These are phyloP conservation scores for Cheirogaleus major DNA, from an alignment of 2,797 vertebrate species.

Conservation along the genomic window DNA sequence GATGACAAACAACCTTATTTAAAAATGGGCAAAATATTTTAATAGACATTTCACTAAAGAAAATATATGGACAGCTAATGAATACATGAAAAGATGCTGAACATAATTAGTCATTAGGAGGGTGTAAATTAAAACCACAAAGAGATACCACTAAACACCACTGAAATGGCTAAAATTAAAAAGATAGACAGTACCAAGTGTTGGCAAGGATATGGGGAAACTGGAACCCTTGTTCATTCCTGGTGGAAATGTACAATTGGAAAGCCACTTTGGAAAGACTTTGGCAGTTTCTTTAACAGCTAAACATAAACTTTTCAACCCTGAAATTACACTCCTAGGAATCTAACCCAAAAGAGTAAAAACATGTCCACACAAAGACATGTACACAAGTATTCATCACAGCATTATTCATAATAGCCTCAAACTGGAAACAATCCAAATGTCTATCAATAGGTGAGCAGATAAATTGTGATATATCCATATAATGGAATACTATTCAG, in stretches of 20 bases:
- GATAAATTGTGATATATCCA: background rate
- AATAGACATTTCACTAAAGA: conserved; percentile 1
- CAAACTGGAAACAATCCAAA: background rate
- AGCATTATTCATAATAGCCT: background rate
- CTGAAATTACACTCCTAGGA: conserved; percentile 30
- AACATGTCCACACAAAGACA: background rate
- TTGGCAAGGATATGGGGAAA: background rate
- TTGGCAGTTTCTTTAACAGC: conserved; percentile 19
- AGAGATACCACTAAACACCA: background rate
- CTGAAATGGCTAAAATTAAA: background rate
- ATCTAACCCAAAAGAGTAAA: conserved; percentile 29
- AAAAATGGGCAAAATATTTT: conserved; percentile 36
- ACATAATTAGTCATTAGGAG: background rate
- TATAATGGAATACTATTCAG: background rate
- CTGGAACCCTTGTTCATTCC: background rate
- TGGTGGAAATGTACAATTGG: background rate
- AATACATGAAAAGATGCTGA: background rate
- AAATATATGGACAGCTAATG: background rate
- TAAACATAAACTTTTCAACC: conserved; percentile 37
- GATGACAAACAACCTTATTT: conserved; percentile 26
- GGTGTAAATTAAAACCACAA: background rate
- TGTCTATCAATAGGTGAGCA: background rate
- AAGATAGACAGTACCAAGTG: background rate
- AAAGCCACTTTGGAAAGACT: background rate
- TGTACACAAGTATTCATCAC: background rate